These are phyloP conservation scores for Diacarnus erythraeanus DNA, from an alignment of 37 sponge, comb jelly and placozoan species.

Conservation along the genomic window DNA sequence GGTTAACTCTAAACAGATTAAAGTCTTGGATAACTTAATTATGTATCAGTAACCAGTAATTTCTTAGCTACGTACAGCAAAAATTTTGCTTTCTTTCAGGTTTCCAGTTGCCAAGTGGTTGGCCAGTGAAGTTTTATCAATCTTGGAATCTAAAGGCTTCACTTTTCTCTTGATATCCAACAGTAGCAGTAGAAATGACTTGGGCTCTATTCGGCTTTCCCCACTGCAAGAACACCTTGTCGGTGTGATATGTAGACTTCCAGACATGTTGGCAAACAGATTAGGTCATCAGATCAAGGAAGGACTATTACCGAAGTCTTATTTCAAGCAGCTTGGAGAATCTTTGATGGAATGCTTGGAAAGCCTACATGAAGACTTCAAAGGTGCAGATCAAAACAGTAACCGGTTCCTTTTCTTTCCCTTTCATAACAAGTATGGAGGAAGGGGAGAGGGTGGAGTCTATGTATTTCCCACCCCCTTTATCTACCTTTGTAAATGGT, in stretches of 20 bases:
- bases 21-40: too few relatives aligned
- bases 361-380: background rate
- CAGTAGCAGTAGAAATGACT: background rate
- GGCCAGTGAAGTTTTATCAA: slow-evolving; percentile 6
- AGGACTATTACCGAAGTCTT: slow-evolving; percentile 25
- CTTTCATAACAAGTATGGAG: too few relatives aligned
- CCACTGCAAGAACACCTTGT: slow-evolving; percentile 38
- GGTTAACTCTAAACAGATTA: too few relatives aligned
- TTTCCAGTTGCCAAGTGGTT: slow-evolving; percentile 33
- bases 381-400: slow-evolving; percentile 3
- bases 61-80: too few relatives aligned
- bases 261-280: slow-evolving; percentile 36
- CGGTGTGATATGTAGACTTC: slow-evolving; percentile 34
- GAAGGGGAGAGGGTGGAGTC: too few relatives aligned
- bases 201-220: background rate
- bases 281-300: slow-evolving; percentile 6
- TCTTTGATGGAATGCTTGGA: slow-evolving; percentile 9
- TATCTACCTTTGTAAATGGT: too few relatives aligned
- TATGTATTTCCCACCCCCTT: too few relatives aligned
- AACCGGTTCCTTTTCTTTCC: background rate
- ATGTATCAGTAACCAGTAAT: too few relatives aligned
- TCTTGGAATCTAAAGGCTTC: background rate
- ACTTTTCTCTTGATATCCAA: slow-evolving; percentile 3
- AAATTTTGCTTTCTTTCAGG: slow-evolving; percentile 13
- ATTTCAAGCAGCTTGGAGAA: slow-evolving; percentile 18